Base-by-base conservation (phyloP, 92 coral and sea anemone species). In the Chrysogorgia sp. region DNA sequence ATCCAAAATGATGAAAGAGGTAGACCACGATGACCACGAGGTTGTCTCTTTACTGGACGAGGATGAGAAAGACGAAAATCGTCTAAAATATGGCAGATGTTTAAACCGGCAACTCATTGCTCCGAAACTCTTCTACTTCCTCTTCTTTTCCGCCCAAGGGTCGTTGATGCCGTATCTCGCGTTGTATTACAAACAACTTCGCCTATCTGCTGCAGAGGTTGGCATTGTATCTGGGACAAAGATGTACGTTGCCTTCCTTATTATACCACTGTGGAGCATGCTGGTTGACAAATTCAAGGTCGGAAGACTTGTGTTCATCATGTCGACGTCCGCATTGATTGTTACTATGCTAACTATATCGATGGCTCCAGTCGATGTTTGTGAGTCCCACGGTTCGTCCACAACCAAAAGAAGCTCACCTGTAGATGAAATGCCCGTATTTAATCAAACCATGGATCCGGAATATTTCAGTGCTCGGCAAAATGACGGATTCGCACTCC, bases 211-310 rank as follows among this genome's bases (percentile, higher is more conserved):
- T 1, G 90, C 90, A 76, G 91, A 94, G 69, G 88, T 87, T 49
- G 98, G 98, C 7, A 75, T 94, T 25, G 92, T 94, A 23, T 82
- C 90, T 22, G 98, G 98, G 0, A 88, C 88, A 25, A 91, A 92
- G 25, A 93, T 96, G 10, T 86, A 87, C 48, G 87, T 91, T 12
- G 96, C 92, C 84, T 91, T 94, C 58, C 84, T 89, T 12, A 90
- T 85, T 25, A 91, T 96, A 24, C 98, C 98, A 34, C 68, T 94
- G 15, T 94, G 98, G 98, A 93, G 97, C 57, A 93, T 86, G 80
- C 74, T 90, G 59, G 98, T 96, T 0, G 98, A 94, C 53, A 88
- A 77, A 67, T 91, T 87, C 82, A 81, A 90, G 59, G 86, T 89
- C 67, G 91, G 88, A 59, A 94, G 89, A 71, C 83, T 63, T 2